Conservation (phyloP, 2,888 invertebrate species). For the Trachelus tabidus region DNA sequence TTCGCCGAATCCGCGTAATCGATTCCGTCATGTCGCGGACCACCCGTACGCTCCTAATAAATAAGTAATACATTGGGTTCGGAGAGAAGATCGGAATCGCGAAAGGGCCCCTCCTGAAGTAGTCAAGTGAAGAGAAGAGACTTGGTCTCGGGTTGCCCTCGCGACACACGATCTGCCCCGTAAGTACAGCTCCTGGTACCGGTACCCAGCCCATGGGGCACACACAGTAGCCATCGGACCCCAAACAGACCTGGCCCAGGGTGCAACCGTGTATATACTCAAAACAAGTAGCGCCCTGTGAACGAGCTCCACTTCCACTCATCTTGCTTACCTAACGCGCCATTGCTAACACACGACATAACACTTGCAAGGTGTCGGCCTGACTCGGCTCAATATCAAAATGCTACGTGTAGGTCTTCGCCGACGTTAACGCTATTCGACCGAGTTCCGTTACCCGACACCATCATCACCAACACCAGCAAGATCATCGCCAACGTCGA, state of each 20-base stretch:
- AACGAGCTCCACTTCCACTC: neutral
- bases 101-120: constrained; percentile 19
- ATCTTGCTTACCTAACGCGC: constrained; percentile 27
- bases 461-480: neutral
- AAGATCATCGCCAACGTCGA: neutral
- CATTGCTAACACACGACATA: constrained; percentile 33
- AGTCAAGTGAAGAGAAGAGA: constrained; percentile 17
- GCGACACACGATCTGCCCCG: constrained; percentile 46
- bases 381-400: constrained; percentile 45
- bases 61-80: constrained; percentile 64
- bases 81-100: constrained; percentile 42
- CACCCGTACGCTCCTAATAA: constrained; percentile 65
- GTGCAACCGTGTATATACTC: neutral
- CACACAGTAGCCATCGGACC: neutral
- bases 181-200: neutral
- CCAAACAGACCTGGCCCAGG: neutral
- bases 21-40: constrained; percentile 67
- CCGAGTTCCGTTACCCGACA: constrained; percentile 1
- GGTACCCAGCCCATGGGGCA: neutral
- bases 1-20: constrained; percentile 66
- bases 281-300: neutral
- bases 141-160: constrained; percentile 46
- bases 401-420: constrained; percentile 47
- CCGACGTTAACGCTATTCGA: constrained; percentile 31
- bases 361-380: constrained; percentile 61